phyloP scores from a whole-genome alignment of 2,113 vertebrate genomes.

The Ameiurus melas region DNA sequence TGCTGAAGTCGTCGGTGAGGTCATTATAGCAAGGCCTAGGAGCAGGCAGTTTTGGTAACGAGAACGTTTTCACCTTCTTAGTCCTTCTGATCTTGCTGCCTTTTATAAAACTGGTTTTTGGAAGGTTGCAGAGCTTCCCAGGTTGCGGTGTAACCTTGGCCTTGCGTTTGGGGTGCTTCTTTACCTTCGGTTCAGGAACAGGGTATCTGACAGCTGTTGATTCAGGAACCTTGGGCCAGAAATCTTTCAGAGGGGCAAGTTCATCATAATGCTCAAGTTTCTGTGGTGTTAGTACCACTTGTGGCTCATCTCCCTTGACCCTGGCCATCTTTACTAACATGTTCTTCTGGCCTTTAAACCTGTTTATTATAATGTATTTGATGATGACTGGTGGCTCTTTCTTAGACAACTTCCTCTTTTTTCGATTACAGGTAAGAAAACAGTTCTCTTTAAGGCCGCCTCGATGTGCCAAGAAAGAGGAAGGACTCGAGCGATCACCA shows the following conservation, averaged over 20 bases:
- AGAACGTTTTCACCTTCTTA: conserved; percentile 73
- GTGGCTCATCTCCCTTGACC: conserved; percentile 84
- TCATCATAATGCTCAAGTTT: conserved; percentile 86
- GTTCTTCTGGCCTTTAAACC: conserved; percentile 98
- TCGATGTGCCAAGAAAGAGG: conserved; percentile 71
- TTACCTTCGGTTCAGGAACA: conserved; percentile 82
- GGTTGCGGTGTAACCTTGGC: conserved; percentile 79
- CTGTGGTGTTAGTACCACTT: conserved; percentile 86
- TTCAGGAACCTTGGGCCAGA: conserved; percentile 95
- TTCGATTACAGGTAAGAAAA: conserved; percentile 72
- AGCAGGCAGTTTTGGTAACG: conserved; percentile 74
- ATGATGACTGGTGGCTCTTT: conserved; percentile 95
- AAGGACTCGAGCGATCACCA: conserved; percentile 76
- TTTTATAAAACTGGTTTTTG: conserved; percentile 73
- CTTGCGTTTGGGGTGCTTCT: conserved; percentile 88
- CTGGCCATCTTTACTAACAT: conserved; percentile 96
- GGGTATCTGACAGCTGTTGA: conserved; percentile 91
- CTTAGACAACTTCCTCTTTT: conserved; percentile 85
- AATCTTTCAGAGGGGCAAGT: conserved; percentile 92
- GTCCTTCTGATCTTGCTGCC: conserved; percentile 52
- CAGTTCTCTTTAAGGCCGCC: conserved; percentile 60
- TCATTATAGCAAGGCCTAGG: conserved; percentile 86
- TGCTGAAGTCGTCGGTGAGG: conserved; percentile 84
- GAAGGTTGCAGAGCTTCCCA: conserved; percentile 79
- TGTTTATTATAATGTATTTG: conserved; percentile 98